Conservation (phyloP, 1,140 invertebrate species). For the Anthonomus grandis region DNA sequence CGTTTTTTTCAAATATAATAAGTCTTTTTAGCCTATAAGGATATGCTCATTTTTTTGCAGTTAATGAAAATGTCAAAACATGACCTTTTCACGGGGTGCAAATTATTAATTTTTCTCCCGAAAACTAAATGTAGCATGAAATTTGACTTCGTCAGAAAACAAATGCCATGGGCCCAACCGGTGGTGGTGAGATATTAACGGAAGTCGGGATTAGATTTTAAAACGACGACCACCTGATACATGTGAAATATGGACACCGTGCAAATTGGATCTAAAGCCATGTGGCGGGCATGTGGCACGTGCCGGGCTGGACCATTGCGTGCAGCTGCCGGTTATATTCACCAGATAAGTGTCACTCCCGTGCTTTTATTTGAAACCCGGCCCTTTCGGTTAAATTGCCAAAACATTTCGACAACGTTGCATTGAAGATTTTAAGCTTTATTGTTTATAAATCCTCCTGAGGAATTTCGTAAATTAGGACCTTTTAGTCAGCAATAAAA, state of each 20-base stretch:
- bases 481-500: no score
- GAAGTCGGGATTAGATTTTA: conserved; percentile 21
- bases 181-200: conserved; percentile 11
- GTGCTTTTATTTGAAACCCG: background rate
- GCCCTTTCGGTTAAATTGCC: no score
- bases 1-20: no score
- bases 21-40: no score
- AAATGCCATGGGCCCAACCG: background rate
- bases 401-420: background rate
- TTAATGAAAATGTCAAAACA: no score
- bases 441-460: no score
- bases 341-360: conserved; percentile 23
- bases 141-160: conserved; percentile 5
- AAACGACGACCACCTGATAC: conserved; percentile 12
- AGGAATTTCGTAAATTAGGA: no score
- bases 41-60: no score
- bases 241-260: conserved; percentile 26
- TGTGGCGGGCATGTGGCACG: conserved; percentile 27
- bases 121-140: conserved; percentile 12
- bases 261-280: conserved; percentile 25
- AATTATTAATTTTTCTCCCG: no score
- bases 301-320: conserved; percentile 19
- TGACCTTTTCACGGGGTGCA: no score
- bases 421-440: no score
- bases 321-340: conserved; percentile 23